Evolutionary conservation across 2,113 vertebrate genomes (phyloP).

Genomic region (Formicarius rufipectus): DNA sequence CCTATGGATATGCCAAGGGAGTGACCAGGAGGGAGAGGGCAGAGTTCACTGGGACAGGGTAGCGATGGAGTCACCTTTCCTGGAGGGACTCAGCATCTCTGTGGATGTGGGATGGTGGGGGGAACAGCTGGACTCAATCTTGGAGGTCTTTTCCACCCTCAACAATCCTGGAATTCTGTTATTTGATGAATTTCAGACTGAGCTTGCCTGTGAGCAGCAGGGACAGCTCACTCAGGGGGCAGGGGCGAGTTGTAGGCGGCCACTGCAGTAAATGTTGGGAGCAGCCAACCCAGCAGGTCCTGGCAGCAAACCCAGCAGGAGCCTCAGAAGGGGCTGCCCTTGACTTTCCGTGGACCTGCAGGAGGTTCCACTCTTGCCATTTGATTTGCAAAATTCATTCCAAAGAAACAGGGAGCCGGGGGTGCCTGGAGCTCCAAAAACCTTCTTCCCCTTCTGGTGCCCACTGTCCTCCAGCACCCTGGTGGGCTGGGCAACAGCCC

Average conservation of each 20-base stretch:
- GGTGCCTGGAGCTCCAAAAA: background rate
- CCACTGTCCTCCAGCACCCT: background rate
- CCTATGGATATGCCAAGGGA: background rate
- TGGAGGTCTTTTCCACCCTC: background rate
- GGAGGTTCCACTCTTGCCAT: background rate
- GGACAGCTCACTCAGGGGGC: rapidly evolving
- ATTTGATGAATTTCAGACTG: background rate
- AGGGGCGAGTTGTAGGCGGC: background rate
- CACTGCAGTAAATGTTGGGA: background rate
- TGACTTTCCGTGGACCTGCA: background rate
- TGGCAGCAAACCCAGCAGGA: background rate
- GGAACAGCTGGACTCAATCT: background rate
- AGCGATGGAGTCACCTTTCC: background rate
- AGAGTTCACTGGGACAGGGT: background rate
- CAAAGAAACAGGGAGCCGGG: background rate
- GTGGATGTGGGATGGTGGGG: background rate
- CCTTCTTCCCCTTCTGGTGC: background rate
- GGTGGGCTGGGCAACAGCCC: rapidly evolving
- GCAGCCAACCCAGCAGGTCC: background rate
- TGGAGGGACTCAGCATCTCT: background rate
- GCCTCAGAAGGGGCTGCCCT: background rate
- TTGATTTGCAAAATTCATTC: background rate
- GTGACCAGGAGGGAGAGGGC: background rate
- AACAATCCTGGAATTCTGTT: rapidly evolving
- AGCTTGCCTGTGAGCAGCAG: background rate